Base-by-base conservation (phyloP, 2,113 vertebrate species). In the Calypte anna region DNA sequence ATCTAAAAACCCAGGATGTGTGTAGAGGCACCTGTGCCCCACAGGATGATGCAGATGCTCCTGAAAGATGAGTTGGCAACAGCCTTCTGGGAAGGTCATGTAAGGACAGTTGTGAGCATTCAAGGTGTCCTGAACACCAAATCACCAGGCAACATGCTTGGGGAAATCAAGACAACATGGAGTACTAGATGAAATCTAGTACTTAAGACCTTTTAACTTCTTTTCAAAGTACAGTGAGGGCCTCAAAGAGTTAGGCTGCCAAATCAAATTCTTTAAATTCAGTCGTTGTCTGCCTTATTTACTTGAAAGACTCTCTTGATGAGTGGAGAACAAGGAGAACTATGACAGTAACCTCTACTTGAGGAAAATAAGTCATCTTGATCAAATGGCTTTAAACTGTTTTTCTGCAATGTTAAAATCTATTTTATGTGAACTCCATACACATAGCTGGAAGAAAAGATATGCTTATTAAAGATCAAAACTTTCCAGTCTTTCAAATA, bases 381-480 rank as follows among this genome's bases (percentile, higher is more conserved):
- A 79, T 89, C 43, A 76, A 86, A 79, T 16, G 8, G 14, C 24
- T 92, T 58, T 62, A 84, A 89, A 82, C 7, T 63, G 7, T 33
- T 88, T 82, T 93, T 61, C 55, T 5, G 2, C 25, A 51, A 18
- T 23, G 66, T 44, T 75, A 84, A 72, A 19, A n/a, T 68, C 83
- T 76, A 4, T 73, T 86, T 89, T 76, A 27, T 66, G 55, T 36
- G 55, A 30, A 48, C 30, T 50, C 8, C 54, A 31, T 24, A 82
- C 33, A 87, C 94, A 79, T 25, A 87, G 50, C 50, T 48, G 22
- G 61, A 84, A 94, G 77, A 93, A 88, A 92, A 94, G 2, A 80
- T 9, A 64, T 3, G 17, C 33, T 76, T 93, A 81, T 43, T 92
- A 85, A 89, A 5, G 48, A 88, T 92, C 73, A 90, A 88, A 91